Conservation (phyloP, 2,888 invertebrate species). For the Pachymerium ferrugineum region DNA sequence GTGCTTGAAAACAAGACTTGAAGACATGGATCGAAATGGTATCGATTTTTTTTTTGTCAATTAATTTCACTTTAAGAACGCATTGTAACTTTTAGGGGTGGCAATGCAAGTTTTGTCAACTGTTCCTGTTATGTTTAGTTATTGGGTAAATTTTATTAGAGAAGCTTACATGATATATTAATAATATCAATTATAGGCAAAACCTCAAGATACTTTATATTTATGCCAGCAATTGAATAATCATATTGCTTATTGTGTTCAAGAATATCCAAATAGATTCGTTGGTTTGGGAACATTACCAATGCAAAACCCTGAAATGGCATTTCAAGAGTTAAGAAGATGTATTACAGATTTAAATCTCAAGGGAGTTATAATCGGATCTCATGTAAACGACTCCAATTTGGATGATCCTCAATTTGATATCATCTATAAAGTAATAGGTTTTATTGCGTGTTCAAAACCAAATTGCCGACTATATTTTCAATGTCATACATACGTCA, state of each 20-base stretch:
- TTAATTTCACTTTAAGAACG: not conserved
- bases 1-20: constrained; percentile 49
- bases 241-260: constrained; percentile 51
- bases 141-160: constrained; percentile 49
- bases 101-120: constrained; percentile 54
- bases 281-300: constrained; percentile 55
- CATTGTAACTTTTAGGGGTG: constrained; percentile 41
- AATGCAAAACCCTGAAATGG: constrained; percentile 52
- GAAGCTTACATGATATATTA: not conserved
- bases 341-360: constrained; percentile 50
- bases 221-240: constrained; percentile 53
- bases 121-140: constrained; percentile 57
- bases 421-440: constrained; percentile 52
- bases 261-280: constrained; percentile 49
- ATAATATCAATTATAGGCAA: constrained; percentile 47
- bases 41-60: not conserved
- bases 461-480: no score
- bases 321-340: constrained; percentile 52
- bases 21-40: constrained; percentile 53
- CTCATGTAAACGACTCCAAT: constrained; percentile 55
- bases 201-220: constrained; percentile 52
- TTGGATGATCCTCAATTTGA: constrained; percentile 51
- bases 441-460: no score
- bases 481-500: not conserved
- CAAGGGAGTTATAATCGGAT: constrained; percentile 54